Conservation (phyloP, 37 sponge, comb jelly and placozoan species). For the Mnemiopsis leidyi region DNA sequence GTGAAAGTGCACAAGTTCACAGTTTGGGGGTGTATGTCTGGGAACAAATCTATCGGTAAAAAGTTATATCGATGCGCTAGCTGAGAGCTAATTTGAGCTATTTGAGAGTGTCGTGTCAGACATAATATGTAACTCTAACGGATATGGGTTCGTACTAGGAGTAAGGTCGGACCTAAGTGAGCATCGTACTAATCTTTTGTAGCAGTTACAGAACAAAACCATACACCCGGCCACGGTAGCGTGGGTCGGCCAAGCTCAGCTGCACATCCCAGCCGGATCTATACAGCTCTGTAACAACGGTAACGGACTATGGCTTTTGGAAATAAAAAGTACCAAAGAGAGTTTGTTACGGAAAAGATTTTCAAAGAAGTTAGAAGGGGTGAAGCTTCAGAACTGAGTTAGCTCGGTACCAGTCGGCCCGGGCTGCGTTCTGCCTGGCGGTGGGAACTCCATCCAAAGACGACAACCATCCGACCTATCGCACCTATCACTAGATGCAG, state of each 20-base stretch:
- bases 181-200: background rate
- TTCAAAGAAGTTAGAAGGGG: background rate
- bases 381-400: background rate
- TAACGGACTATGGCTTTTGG: background rate
- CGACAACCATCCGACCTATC: background rate
- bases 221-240: background rate
- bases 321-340: background rate
- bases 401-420: background rate
- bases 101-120: background rate
- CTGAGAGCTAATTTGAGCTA: background rate
- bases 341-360: background rate
- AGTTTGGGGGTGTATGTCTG: too few species aligned
- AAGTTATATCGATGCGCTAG: too few species aligned
- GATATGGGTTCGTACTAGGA: background rate
- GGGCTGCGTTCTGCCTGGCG: background rate
- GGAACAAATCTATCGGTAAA: too few species aligned
- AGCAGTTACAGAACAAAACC: background rate
- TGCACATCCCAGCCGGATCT: too few species aligned
- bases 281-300: background rate
- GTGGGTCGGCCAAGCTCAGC: background rate
- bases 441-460: background rate
- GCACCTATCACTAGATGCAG: background rate
- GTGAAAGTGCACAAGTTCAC: too few species aligned
- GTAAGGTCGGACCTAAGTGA: background rate
- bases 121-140: background rate